These are phyloP conservation scores for Nebria salina DNA, from an alignment of 2,888 invertebrate genomes.

Conservation along the genomic window DNA sequence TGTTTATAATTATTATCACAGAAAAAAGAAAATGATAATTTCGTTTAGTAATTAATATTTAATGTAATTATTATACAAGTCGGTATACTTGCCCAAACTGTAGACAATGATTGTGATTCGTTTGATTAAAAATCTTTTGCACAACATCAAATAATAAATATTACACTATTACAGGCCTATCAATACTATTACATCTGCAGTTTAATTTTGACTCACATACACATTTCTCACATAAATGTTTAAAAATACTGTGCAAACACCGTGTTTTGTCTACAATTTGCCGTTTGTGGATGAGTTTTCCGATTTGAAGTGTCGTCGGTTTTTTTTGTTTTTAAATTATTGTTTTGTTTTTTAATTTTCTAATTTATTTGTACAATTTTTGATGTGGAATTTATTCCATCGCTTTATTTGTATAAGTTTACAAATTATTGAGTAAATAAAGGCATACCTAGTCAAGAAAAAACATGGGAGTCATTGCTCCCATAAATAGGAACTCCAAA, in stretches of 20 bases:
- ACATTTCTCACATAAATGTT: not conserved
- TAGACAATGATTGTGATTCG: slow-evolving; percentile 39
- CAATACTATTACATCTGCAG: slow-evolving; percentile 7
- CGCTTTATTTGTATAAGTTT: slow-evolving; percentile 43
- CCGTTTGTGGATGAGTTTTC: slow-evolving; percentile 15
- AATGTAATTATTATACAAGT: slow-evolving; percentile 32
- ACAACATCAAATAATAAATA: slow-evolving; percentile 11
- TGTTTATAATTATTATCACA: slow-evolving; percentile 31
- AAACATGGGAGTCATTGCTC: slow-evolving; percentile 54
- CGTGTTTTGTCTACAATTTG: slow-evolving; percentile 2
- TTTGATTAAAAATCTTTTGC: slow-evolving; percentile 31
- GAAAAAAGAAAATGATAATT: slow-evolving; percentile 32
- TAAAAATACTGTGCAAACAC: not conserved
- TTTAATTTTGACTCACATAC: not conserved
- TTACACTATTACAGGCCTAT: slow-evolving; percentile 4
- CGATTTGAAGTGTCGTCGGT: slow-evolving; percentile 23
- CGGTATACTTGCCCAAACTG: slow-evolving; percentile 46
- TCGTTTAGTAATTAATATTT: slow-evolving; percentile 46
- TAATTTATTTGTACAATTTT: slow-evolving; percentile 45
- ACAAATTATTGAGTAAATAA: slow-evolving; percentile 37
- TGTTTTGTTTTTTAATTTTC: slow-evolving; percentile 19
- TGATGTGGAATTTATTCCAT: slow-evolving; percentile 41
- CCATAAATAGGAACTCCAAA: slow-evolving; percentile 78
- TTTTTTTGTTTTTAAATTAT: not conserved
- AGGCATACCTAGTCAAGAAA: slow-evolving; percentile 60